Evolutionary conservation across 2,113 vertebrate species (phyloP).

Genomic region (Myotis yumanensis): DNA sequence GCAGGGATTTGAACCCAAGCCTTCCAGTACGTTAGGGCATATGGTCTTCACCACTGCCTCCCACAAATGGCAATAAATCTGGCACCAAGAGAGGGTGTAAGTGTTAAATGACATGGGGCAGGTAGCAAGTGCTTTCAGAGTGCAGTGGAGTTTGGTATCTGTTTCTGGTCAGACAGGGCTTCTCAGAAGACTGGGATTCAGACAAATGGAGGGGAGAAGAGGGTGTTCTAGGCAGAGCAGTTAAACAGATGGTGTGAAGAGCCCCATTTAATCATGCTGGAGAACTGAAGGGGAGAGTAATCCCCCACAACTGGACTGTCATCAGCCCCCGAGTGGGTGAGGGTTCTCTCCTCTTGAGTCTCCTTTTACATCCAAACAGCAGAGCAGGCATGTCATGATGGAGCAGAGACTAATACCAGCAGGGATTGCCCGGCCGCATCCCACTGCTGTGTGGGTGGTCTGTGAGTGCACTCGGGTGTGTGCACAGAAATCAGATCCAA

Average conservation of each 20-base stretch:
- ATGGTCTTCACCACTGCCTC: background rate
- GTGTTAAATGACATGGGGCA: background rate
- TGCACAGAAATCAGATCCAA: conserved; percentile 81
- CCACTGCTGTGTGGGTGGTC: conserved; percentile 79
- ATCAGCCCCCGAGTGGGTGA: conserved; percentile 4
- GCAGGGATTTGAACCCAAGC: background rate
- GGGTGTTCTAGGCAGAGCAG: background rate
- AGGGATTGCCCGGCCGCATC: conserved; percentile 45
- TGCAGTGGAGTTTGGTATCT: background rate
- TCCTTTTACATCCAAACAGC: conserved; percentile 7
- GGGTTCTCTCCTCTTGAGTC: background rate
- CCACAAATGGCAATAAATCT: background rate
- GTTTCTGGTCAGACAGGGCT: background rate
- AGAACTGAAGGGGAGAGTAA: background rate
- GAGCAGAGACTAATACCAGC: background rate
- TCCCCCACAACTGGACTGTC: background rate
- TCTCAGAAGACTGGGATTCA: conserved; percentile 8
- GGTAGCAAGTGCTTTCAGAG: background rate
- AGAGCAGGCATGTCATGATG: background rate
- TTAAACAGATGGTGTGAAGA: background rate
- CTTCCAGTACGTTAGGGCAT: background rate
- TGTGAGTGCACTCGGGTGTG: conserved; percentile 68
- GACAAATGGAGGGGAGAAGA: background rate
- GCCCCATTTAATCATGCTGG: background rate
- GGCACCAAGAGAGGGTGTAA: background rate